A percentile compares a stretch with the other conserved stretches of the same genome.
phyloP scores from a whole-genome alignment of 2,113 vertebrate genomes.

The Morone saxatilis region DNA sequence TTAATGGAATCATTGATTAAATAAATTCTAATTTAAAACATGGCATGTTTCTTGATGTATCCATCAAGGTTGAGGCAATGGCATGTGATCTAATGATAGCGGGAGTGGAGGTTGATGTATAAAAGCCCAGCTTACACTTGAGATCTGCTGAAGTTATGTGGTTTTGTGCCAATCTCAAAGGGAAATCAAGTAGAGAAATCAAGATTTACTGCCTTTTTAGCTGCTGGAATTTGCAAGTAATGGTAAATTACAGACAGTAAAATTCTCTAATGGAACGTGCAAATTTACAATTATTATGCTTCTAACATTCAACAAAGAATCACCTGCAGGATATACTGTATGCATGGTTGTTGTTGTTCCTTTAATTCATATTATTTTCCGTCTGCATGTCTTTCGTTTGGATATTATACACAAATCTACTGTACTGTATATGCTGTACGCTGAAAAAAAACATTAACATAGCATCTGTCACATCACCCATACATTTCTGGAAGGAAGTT shows the following conservation, averaged over 20 bases:
- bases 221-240: constrained; percentile 32
- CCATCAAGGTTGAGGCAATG: background rate
- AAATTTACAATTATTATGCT: constrained; percentile 15
- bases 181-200: constrained; percentile 40
- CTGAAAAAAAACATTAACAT: background rate
- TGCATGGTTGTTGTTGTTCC: background rate
- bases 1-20: background rate
- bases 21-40: background rate
- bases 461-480: background rate
- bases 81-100: background rate
- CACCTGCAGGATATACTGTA: background rate
- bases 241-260: constrained; percentile 19
- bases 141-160: constrained; percentile 7
- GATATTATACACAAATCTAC: background rate
- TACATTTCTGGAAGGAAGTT: background rate
- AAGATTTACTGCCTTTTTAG: constrained; percentile 44
- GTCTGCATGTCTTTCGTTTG: background rate
- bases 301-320: background rate
- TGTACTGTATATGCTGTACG: background rate
- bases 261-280: constrained; percentile 22
- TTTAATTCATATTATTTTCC: background rate
- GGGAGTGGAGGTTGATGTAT: background rate
- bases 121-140: background rate
- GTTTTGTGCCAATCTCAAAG: constrained; percentile 34
- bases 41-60: background rate